Percentiles rank a stretch among this genome's conserved stretches.
phyloP scores from a whole-genome alignment of 1,140 invertebrate genomes.

The Carposina sasakii region DNA sequence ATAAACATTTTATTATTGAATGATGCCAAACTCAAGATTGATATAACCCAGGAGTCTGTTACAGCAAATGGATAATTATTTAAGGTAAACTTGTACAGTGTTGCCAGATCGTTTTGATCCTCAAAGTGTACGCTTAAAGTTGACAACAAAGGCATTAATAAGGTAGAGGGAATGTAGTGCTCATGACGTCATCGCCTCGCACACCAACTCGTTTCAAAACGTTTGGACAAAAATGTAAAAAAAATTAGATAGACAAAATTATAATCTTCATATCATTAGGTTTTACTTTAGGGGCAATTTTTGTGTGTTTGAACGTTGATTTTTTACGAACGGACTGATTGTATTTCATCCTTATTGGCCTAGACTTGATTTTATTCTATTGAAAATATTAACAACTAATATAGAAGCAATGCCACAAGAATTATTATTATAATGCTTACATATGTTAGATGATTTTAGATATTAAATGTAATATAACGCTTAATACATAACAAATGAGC shows the following conservation, averaged over 20 bases:
- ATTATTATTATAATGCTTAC: slow-evolving; percentile 38
- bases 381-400: slow-evolving; percentile 34
- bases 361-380: slow-evolving; percentile 48
- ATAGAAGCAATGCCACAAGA: slow-evolving; percentile 31
- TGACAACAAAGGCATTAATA: slow-evolving; percentile 35
- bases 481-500: slow-evolving; percentile 51
- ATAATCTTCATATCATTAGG: slow-evolving; percentile 70
- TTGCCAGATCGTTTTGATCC: slow-evolving; percentile 28
- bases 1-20: too few relatives aligned
- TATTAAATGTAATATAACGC: slow-evolving; percentile 42
- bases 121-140: slow-evolving; percentile 40
- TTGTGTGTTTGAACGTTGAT: slow-evolving; percentile 43
- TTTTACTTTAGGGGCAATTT: slow-evolving; percentile 67
- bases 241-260: slow-evolving; percentile 69
- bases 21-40: too few relatives aligned
- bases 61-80: too few relatives aligned
- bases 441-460: slow-evolving; percentile 44
- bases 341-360: slow-evolving; percentile 52
- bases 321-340: slow-evolving; percentile 40
- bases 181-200: slow-evolving; percentile 18
- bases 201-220: slow-evolving; percentile 18
- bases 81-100: slow-evolving; percentile 46
- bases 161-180: slow-evolving; percentile 16
- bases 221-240: too few relatives aligned
- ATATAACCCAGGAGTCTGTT: too few relatives aligned